phyloP scores from a whole-genome alignment of 2,888 invertebrate species.

The Seira sanloemensis region DNA sequence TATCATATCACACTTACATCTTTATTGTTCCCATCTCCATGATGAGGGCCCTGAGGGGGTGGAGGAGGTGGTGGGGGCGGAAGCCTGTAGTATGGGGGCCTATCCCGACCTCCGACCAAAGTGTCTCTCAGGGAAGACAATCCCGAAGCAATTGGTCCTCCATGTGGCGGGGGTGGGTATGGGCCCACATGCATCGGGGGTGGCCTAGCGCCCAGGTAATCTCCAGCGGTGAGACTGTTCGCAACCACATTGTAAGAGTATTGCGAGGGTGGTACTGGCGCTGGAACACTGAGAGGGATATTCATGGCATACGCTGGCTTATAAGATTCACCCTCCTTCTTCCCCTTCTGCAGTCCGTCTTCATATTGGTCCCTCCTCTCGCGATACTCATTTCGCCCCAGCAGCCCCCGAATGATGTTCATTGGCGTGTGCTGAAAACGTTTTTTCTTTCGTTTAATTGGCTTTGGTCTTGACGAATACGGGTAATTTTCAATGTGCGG shows the following conservation, averaged over 20 bases:
- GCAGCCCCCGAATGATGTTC: constrained; percentile 46
- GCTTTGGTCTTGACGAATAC: too few species aligned
- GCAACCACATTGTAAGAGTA: constrained; percentile 4
- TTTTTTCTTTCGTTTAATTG: constrained; percentile 51
- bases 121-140: constrained; percentile 31
- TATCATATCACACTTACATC: constrained; percentile 10
- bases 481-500: constrained; percentile 7
- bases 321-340: constrained; percentile 14
- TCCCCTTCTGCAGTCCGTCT: too few species aligned
- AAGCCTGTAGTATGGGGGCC: constrained; percentile 1
- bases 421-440: constrained; percentile 56
- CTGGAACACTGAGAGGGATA: constrained; percentile 16
- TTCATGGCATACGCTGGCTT: constrained; percentile 28
- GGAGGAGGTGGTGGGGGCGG: constrained; percentile 7
- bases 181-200: not conserved
- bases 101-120: constrained; percentile 3
- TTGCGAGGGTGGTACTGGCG: constrained; percentile 27
- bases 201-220: not conserved
- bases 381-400: constrained; percentile 20
- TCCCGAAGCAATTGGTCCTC: constrained; percentile 8
- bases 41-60: not conserved
- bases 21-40: not conserved
- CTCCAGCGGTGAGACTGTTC: constrained; percentile 9
- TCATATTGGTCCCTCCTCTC: not conserved
- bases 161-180: not conserved